A percentile compares a stretch with the other conserved stretches of the same genome.
Evolutionary conservation across 2,888 invertebrate species (phyloP).

Genomic region (Entomobrya multifasciata): DNA sequence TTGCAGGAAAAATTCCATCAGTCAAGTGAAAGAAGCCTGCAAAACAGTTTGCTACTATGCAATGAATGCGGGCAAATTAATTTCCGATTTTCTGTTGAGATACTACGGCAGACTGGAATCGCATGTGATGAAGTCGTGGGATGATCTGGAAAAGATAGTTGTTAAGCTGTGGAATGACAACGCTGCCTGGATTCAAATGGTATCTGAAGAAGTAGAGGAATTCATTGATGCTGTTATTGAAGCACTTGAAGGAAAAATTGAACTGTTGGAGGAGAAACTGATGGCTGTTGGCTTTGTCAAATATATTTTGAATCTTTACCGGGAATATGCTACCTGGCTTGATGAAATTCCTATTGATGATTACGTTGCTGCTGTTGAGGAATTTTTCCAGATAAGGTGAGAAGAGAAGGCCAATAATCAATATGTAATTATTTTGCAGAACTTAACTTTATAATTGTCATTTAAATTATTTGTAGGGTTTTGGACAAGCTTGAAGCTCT

Average conservation of each 20-base stretch:
- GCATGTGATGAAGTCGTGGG: constrained; percentile 73
- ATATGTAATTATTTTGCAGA: neutral
- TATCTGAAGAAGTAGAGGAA: constrained; percentile 67
- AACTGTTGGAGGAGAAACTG: constrained; percentile 76
- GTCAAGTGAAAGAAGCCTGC: constrained; percentile 14
- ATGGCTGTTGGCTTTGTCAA: constrained; percentile 76
- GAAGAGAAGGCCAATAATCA: too few species aligned
- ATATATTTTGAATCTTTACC: constrained; percentile 76
- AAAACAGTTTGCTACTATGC: constrained; percentile 37
- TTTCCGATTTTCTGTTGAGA: constrained; percentile 19
- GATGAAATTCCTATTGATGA: constrained; percentile 80
- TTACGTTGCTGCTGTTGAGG: constrained; percentile 76
- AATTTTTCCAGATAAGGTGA: constrained; percentile 77
- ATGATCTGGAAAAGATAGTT: constrained; percentile 67
- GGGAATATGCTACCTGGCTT: constrained; percentile 80
- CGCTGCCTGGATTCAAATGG: constrained; percentile 46
- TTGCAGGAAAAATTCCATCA: constrained; percentile 25
- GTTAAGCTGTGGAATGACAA: constrained; percentile 71
- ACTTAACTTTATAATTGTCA: neutral
- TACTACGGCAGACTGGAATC: constrained; percentile 75
- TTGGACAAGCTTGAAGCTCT: constrained; percentile 78
- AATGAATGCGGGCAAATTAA: constrained; percentile 35
- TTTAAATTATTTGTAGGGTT: constrained; percentile 61
- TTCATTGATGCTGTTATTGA: constrained; percentile 72
- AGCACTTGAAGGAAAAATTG: constrained; percentile 76